Base-by-base conservation (phyloP, 2,797 vertebrate species). In the Cyclopterus lumpus region DNA sequence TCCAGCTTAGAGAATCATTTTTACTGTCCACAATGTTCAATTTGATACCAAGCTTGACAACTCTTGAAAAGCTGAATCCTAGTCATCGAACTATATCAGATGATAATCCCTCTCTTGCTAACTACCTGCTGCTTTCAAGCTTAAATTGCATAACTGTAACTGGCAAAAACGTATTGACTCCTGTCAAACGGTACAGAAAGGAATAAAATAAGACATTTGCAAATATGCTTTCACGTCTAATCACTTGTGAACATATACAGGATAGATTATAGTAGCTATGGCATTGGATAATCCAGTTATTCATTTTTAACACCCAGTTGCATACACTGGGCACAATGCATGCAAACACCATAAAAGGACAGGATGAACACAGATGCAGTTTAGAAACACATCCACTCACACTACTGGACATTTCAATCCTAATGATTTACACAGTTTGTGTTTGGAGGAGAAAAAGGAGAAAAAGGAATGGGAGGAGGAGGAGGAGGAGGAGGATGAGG, bases 1-100 rank as follows among this genome's bases (percentile, higher is more conserved):
- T 76, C 24, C 40, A 79, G 58, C 70, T 60, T 69, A 62, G 77
- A 89, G 84, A 83, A 82, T 71, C 36, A 83, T 74, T 88, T 84
- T 86, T 73, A 67, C 76, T 76, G 51, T 78, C 71, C 84, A 80
- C 61, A 74, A 51, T 79, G 82, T 72, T 84, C 71, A 76, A 57
- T 58, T 48, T 77, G 70, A 84, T 69, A 71, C 53, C 78, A 67
- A 57, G 38, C 24, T 57, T 58, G 75, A 82, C 69, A 78, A 80
- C 61, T 65, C 71, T 81, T 73, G 44, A 73, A 80, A 81, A 77
- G 66, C 75, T 71, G 66, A 89, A 88, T 86, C 84, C 81, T 84
- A 88, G 82, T 74, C 86, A 75, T 72, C 70, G 79, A 88, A 76
- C 75, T 87, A 72, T 81, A 86, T 84, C 79, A 77, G 81, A 86